phyloP scores from a whole-genome alignment of 2,113 vertebrate genomes.

The Osmerus mordax region DNA sequence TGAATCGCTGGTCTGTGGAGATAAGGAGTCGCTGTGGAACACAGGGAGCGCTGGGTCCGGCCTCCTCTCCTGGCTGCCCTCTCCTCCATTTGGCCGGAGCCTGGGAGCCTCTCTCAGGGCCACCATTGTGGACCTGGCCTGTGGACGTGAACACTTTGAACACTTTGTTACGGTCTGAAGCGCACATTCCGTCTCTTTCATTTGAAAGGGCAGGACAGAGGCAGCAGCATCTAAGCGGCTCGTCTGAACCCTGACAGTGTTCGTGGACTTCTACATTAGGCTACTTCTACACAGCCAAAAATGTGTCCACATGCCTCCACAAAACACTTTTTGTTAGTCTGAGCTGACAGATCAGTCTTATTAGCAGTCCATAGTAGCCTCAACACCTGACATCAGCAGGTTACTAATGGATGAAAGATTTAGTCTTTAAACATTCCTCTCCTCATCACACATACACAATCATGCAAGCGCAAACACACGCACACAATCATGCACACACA shows the following conservation, averaged over 20 bases:
- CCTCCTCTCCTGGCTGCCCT: neutral
- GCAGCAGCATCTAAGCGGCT: neutral
- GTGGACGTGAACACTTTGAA: constrained; percentile 7
- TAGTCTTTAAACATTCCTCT: neutral
- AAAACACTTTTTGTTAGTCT: neutral
- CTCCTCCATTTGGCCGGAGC: neutral
- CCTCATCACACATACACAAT: no score
- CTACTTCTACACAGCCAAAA: neutral
- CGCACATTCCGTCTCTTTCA: neutral
- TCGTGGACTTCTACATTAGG: no score
- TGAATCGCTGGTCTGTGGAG: constrained; percentile 28
- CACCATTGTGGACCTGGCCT: neutral
- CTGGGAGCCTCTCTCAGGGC: constrained; percentile 1
- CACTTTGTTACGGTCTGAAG: constrained; percentile 7
- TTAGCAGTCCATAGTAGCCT: neutral
- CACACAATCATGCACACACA: neutral
- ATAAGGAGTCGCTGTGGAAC: constrained; percentile 22
- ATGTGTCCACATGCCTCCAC: neutral
- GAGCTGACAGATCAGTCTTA: neutral
- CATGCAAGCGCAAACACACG: no score
- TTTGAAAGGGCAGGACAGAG: neutral
- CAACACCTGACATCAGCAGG: neutral
- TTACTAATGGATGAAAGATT: neutral
- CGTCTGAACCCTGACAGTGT: no score
- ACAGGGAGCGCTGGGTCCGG: neutral